These are phyloP conservation scores for Clanis bilineata DNA, from an alignment of 2,888 invertebrate genomes.

Conservation along the genomic window DNA sequence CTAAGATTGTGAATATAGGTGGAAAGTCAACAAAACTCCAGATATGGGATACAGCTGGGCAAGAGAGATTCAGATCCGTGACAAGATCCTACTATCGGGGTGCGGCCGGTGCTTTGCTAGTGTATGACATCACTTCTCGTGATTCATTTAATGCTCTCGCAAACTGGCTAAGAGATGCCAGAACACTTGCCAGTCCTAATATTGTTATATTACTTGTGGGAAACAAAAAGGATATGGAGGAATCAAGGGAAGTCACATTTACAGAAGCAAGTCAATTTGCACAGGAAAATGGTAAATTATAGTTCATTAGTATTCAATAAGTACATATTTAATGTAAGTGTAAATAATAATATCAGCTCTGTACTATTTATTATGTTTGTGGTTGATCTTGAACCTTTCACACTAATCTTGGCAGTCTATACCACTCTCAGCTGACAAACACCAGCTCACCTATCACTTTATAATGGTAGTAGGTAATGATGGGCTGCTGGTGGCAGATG, in stretches of 20 bases:
- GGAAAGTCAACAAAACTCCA: slow-evolving; percentile 92
- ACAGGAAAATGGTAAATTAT: slow-evolving; percentile 88
- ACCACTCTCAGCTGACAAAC: too few relatives aligned
- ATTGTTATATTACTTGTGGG: slow-evolving; percentile 91
- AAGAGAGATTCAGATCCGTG: slow-evolving; percentile 98
- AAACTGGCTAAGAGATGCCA: slow-evolving; percentile 92
- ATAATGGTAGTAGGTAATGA: too few relatives aligned
- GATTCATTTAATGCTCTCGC: slow-evolving; percentile 96
- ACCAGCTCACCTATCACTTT: too few relatives aligned
- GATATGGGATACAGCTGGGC: slow-evolving; percentile 96
- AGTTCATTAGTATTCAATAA: background rate
- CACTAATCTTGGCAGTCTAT: too few relatives aligned
- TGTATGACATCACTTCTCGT: slow-evolving; percentile 94
- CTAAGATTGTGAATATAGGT: slow-evolving; percentile 90
- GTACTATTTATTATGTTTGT: too few relatives aligned
- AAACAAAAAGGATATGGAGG: slow-evolving; percentile 92
- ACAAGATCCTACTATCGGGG: slow-evolving; percentile 92
- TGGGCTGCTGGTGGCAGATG: too few relatives aligned
- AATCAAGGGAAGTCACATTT: slow-evolving; percentile 90
- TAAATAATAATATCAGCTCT: too few relatives aligned
- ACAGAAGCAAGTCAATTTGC: slow-evolving; percentile 92
- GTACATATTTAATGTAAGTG: too few relatives aligned
- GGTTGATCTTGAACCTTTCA: too few relatives aligned
- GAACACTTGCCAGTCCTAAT: slow-evolving; percentile 90
- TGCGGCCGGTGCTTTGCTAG: slow-evolving; percentile 95